Evolutionary conservation across 2,797 vertebrate genomes (phyloP), one percentile per base, ranked within the genome.

Genomic region (Gorsachius magnificus): DNA sequence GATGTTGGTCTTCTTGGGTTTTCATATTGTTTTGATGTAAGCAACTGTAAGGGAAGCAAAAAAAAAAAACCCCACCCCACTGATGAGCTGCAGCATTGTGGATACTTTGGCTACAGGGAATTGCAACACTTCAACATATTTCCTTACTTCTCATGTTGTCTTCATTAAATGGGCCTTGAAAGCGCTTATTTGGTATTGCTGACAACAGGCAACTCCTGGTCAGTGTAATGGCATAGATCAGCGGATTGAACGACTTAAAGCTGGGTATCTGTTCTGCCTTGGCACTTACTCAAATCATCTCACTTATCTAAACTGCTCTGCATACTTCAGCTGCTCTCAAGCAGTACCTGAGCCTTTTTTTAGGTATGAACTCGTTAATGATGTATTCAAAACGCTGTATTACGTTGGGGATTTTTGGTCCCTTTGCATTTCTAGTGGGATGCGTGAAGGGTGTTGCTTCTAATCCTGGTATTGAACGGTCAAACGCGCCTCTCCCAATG

Each of bases 381-480:
- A 50, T 31, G 41, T 16, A 5, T 35, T 50, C 13, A 8, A 61
- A 66, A 35, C 28, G 41, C 33, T 56, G 31, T 20, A 12, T 28
- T 26, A 13, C 6, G 1, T 7, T 10, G 65, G 21, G 46, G 48
- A 24, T n/a, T 71, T 65, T 17, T 17, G 20, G 35, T 50, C n/a
- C 33, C n/a, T 51, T 61, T 33, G n/a, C 13, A 8, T 45, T 53
- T n/a, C 31, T 35, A 7, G 41, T 14, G 38, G 38, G 22, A 5
- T 26, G 17, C 50, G 24, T 16, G 53, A 66, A n/a, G 20, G 11
- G 11, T 35, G 15, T 25, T 72, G 17, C 46, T 86, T 56, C 58
- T 46, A 60, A 0, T 12, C 25, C 45, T 70, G 64, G 19, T 14
- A 5, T 3, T 20, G 46, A 60, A 31, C 1, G 8, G 53, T 7